Percentiles rank a stretch among this genome's conserved stretches.
These are phyloP conservation scores for Drosophila vallismaia DNA, from an alignment of 2,888 invertebrate genomes.

Conservation along the genomic window DNA sequence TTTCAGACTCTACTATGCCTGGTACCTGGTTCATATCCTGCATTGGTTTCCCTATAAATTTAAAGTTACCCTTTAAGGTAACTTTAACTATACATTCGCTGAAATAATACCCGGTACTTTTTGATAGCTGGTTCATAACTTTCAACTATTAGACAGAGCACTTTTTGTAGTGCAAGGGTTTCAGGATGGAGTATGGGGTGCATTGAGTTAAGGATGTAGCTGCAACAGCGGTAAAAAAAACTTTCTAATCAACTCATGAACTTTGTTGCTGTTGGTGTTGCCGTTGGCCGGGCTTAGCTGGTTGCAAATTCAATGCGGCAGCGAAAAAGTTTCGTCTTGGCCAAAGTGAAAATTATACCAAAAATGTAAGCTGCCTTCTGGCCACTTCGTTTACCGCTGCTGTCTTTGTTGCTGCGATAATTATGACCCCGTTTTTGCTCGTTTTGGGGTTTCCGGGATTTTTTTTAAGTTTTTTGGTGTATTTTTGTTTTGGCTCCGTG, in stretches of 20 bases:
- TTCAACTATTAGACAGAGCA: too few species aligned
- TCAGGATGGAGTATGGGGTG: not conserved
- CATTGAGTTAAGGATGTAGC: slow-evolving; percentile 26
- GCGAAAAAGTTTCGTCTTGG: slow-evolving; percentile 42
- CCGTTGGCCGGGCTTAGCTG: slow-evolving; percentile 15
- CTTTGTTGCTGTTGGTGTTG: slow-evolving; percentile 46
- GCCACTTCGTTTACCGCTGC: slow-evolving; percentile 47
- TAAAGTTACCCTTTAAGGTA: too few species aligned
- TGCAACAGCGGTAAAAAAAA: slow-evolving; percentile 58
- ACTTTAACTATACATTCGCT: too few species aligned
- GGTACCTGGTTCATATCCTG: too few species aligned
- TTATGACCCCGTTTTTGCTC: slow-evolving; percentile 41
- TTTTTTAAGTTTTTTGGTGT: not conserved
- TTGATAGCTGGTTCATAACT: too few species aligned
- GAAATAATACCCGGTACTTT: too few species aligned
- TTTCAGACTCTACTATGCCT: too few species aligned
- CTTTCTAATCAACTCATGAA: slow-evolving; percentile 72
- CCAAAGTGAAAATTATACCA: slow-evolving; percentile 50
- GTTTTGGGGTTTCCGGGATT: slow-evolving; percentile 6
- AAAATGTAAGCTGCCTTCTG: slow-evolving; percentile 30
- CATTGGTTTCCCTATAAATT: too few species aligned
- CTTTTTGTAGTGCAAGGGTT: slow-evolving; percentile 13
- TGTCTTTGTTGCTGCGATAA: slow-evolving; percentile 38
- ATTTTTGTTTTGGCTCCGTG: slow-evolving; percentile 3
- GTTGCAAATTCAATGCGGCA: slow-evolving; percentile 58